Conservation (phyloP, 2,113 vertebrate genomes). For the Tamias sibiricus region DNA sequence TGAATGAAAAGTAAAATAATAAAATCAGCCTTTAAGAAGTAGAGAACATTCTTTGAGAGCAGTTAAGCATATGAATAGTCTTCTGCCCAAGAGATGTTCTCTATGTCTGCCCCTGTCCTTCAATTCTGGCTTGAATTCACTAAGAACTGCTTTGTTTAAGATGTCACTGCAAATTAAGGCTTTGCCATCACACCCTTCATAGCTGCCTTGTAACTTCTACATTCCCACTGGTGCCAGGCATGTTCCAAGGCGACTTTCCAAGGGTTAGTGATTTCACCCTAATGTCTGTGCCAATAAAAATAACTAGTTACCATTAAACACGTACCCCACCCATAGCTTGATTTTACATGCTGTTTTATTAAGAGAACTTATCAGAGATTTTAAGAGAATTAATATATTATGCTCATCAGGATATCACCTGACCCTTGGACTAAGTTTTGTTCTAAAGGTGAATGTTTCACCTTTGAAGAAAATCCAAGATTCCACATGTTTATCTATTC, state of each 20-base stretch:
- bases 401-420: not conserved
- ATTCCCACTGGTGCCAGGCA: slow-evolving; percentile 69
- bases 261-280: slow-evolving; percentile 76
- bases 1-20: slow-evolving; percentile 27
- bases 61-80: not conserved
- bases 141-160: slow-evolving; percentile 69
- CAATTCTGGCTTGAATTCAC: slow-evolving; percentile 47
- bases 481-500: not conserved
- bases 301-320: slow-evolving; percentile 76
- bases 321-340: slow-evolving; percentile 67
- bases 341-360: slow-evolving; percentile 74
- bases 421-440: slow-evolving; percentile 6
- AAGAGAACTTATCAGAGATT: slow-evolving; percentile 67
- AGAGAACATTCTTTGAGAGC: not conserved
- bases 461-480: slow-evolving; percentile 50
- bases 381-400: slow-evolving; percentile 55
- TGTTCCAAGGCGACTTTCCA: slow-evolving; percentile 77
- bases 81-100: slow-evolving; percentile 44
- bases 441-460: slow-evolving; percentile 7
- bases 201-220: slow-evolving; percentile 64
- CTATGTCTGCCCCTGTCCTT: not conserved
- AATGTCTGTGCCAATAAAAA: slow-evolving; percentile 76
- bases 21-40: not conserved
- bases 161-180: slow-evolving; percentile 69
- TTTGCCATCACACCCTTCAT: slow-evolving; percentile 55